Conservation (phyloP, 2,113 vertebrate species). For the Coptodon rendalli region DNA sequence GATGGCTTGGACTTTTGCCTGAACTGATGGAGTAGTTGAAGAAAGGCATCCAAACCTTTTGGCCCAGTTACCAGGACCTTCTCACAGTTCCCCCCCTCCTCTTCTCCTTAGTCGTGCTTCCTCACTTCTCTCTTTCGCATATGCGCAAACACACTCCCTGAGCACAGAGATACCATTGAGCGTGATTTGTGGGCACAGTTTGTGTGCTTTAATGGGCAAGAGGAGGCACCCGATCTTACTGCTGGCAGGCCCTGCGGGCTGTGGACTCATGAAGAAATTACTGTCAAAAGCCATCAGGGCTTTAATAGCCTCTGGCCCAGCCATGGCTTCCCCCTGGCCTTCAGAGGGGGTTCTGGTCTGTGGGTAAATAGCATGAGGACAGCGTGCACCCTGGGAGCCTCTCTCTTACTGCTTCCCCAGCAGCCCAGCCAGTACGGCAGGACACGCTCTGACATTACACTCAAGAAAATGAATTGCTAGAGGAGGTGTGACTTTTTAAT, state of each 20-base stretch:
- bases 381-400: slow-evolving; percentile 35
- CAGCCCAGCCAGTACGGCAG: not conserved
- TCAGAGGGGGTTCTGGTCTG: slow-evolving; percentile 48
- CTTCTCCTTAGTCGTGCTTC: slow-evolving; percentile 17
- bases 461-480: slow-evolving; percentile 38
- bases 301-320: slow-evolving; percentile 64
- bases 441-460: not conserved
- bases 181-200: slow-evolving; percentile 63
- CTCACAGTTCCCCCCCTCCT: slow-evolving; percentile 17
- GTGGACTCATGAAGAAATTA: slow-evolving; percentile 69
- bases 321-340: slow-evolving; percentile 15
- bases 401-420: slow-evolving; percentile 21
- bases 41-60: slow-evolving; percentile 49
- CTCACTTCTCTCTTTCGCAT: slow-evolving; percentile 36
- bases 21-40: slow-evolving; percentile 45
- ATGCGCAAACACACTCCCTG: slow-evolving; percentile 44
- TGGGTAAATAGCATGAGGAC: slow-evolving; percentile 61
- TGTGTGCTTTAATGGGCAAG: slow-evolving; percentile 68
- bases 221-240: slow-evolving; percentile 58
- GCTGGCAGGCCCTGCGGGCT: slow-evolving; percentile 51
- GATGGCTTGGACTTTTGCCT: slow-evolving; percentile 40
- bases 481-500: slow-evolving; percentile 46
- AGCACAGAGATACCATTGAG: slow-evolving; percentile 74
- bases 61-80: slow-evolving; percentile 22
- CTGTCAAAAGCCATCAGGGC: slow-evolving; percentile 69